Evolutionary conservation across 1,140 invertebrate genomes (phyloP).

Genomic region (Drosophila oshimai): DNA sequence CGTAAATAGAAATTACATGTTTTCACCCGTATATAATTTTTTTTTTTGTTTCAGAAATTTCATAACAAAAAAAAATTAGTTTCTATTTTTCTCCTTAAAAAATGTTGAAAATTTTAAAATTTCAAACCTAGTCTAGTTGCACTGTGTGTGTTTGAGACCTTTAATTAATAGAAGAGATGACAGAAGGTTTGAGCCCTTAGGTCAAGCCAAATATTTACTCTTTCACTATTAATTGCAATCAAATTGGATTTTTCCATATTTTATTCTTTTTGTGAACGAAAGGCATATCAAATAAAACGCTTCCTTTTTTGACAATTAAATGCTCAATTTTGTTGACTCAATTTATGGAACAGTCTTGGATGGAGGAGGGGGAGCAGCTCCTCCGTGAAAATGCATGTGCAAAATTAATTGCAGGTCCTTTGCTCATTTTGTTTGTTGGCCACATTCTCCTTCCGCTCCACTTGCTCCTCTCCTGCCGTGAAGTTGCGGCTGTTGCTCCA

Average conservation of each 20-base stretch:
- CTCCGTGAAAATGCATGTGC: constrained; percentile 14
- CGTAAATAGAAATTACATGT: background rate
- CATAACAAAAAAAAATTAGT: no score
- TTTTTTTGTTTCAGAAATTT: no score
- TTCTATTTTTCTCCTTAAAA: no score
- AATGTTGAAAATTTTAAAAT: no score
- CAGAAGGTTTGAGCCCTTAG: background rate
- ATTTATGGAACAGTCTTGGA: background rate
- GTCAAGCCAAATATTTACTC: constrained; percentile 8
- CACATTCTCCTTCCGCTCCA: constrained; percentile 53
- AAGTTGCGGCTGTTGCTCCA: constrained; percentile 32
- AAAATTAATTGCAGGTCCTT: constrained; percentile 31
- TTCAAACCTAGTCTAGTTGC: background rate
- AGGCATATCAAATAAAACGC: constrained; percentile 10
- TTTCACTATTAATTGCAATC: background rate
- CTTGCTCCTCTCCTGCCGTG: constrained; percentile 40
- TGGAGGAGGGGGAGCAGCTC: background rate
- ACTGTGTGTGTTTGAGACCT: background rate
- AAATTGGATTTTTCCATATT: constrained; percentile 10
- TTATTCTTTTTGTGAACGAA: no score
- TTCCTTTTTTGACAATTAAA: constrained; percentile 35
- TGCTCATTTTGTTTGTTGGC: constrained; percentile 41
- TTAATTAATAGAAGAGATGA: background rate
- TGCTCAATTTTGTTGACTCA: constrained; percentile 11
- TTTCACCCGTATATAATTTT: no score